Conservation (phyloP, 2,113 vertebrate species). For the Actenoides hombroni region DNA sequence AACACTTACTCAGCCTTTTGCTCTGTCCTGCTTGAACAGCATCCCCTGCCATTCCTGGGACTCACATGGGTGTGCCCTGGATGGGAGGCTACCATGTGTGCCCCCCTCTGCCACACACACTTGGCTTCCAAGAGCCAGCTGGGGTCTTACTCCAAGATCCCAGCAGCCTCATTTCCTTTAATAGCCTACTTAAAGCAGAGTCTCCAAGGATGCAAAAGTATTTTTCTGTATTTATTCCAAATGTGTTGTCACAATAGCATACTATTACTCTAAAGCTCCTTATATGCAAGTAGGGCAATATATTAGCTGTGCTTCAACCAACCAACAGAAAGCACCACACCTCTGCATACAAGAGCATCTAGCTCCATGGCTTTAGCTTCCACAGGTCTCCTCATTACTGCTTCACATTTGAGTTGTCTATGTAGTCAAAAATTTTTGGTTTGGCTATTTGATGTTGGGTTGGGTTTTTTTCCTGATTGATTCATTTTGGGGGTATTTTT, state of each 20-base stretch:
- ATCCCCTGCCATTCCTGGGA: background rate
- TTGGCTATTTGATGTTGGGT: background rate
- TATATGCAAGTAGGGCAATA: background rate
- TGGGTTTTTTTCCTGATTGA: background rate
- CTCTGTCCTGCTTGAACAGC: background rate
- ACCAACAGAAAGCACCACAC: background rate
- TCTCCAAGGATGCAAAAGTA: background rate
- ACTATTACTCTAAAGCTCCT: background rate
- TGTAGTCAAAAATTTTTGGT: background rate
- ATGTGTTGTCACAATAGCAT: background rate
- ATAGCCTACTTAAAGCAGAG: background rate
- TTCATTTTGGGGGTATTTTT: background rate
- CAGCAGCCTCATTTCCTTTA: constrained; percentile 40
- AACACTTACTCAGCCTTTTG: background rate
- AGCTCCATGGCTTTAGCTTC: background rate
- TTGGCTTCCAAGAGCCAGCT: background rate
- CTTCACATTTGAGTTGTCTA: background rate
- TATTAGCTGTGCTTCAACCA: background rate
- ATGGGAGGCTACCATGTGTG: background rate
- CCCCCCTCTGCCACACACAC: background rate
- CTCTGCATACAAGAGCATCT: background rate
- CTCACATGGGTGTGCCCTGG: background rate
- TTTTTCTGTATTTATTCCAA: background rate
- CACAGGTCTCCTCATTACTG: background rate
- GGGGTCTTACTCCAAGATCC: background rate